Evolutionary conservation across 2,888 invertebrate species (phyloP), one percentile per base, ranked within the genome.

Genomic region (Cephus pygmeus): DNA sequence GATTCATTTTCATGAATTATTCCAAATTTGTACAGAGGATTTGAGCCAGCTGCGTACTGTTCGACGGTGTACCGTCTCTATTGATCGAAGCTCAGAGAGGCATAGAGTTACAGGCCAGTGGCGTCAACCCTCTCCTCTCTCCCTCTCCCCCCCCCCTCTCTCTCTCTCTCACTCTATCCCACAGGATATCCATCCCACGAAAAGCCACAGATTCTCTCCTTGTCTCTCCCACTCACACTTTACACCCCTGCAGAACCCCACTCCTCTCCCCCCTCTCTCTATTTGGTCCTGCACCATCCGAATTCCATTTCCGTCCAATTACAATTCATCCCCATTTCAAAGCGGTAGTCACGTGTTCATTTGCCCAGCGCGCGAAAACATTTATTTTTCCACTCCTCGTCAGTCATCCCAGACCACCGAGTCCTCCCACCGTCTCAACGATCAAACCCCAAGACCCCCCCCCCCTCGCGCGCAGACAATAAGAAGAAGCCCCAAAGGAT

Each of bases 101-200:
- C 88, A 89, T 89, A 88, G 88, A 89, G 89, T 89, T 90, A 90
- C 90, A 90, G 88, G 87, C 89, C 87, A 88, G 88, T 88, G 88
- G 89, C 89, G 88, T 88, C 88, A 88, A 84, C 85, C 85, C 85
- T 80, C 85, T 81, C 79, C 78, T 83, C 81, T 82, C 81, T 77
- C 79, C 79, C 77, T 73, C 78, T 15, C n/a, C 1, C 35, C 1
- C 31, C 31, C 2, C 85, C 84, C 85, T 34, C n/a, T 74, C 11
- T 4, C 35, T 6, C 30, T 15, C 75, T 34, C 68, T 69, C 35
- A 33, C 36, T 23, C 69, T 71, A 15, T 73, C 73, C 15, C 56
- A 15, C 71, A 56, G 56, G 2, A 23, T 69, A 79, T 30, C 69
- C 69, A 69, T 31, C 74, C 68, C 23, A 30, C 40, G 69, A 69